phyloP scores from a whole-genome alignment of 2,888 invertebrate species.

The Phaonia tiefii region DNA sequence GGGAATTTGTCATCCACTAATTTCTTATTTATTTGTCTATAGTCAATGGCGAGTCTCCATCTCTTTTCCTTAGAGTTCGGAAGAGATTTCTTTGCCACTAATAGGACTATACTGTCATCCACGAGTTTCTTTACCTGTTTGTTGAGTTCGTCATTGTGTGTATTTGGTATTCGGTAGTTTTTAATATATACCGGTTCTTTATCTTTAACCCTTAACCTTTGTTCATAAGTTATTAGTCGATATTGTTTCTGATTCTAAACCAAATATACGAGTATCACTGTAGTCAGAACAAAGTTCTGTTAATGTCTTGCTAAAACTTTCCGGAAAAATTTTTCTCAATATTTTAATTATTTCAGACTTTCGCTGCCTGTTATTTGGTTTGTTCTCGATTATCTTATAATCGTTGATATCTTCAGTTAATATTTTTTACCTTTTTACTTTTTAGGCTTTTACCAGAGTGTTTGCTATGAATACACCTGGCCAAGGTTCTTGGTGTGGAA shows the following conservation, averaged over 20 bases:
- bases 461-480: conserved; percentile 24
- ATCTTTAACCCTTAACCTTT: conserved; percentile 2
- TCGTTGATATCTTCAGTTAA: no score
- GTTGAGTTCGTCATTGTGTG: background rate
- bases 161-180: conserved; percentile 30
- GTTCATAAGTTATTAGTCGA: conserved; percentile 40
- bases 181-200: conserved; percentile 33
- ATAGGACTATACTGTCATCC: background rate
- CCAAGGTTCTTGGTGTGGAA: conserved; percentile 12
- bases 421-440: no score
- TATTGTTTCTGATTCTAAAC: conserved; percentile 58
- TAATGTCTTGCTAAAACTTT: no score
- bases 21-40: background rate
- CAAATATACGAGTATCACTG: conserved; percentile 62
- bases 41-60: background rate
- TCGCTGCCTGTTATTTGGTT: no score
- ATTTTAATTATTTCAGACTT: no score
- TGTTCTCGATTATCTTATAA: no score
- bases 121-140: background rate
- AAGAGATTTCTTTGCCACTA: background rate
- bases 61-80: background rate
- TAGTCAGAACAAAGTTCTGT: conserved; percentile 41
- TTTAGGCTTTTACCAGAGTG: conserved; percentile 22
- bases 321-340: no score
- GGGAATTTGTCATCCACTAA: background rate